Evolutionary conservation across 2,888 invertebrate species (phyloP).

Genomic region (Zonitis immaculata): DNA sequence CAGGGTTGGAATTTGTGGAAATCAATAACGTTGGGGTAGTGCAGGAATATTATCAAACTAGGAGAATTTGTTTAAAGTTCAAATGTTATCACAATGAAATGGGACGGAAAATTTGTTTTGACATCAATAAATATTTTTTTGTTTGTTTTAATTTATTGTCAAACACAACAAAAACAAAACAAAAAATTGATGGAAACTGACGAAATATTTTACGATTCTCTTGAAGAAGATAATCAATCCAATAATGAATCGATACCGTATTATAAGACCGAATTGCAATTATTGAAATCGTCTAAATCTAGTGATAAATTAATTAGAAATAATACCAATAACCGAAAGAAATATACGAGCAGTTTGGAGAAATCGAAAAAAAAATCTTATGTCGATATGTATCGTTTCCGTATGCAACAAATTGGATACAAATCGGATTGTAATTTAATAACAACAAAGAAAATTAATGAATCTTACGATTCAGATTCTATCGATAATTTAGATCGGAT

Average conservation of each 20-base stretch:
- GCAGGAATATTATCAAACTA: background rate
- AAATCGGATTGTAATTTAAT: background rate
- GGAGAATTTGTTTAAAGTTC: slow-evolving; percentile 8
- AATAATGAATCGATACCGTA: slow-evolving; percentile 5
- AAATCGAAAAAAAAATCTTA: background rate
- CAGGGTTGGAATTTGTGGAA: background rate
- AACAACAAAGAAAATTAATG: background rate
- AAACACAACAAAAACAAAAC: background rate
- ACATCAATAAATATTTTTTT: too few species aligned
- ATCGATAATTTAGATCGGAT: too few species aligned
- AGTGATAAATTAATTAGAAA: background rate
- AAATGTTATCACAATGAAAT: background rate
- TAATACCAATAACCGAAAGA: background rate
- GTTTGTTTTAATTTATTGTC: too few species aligned
- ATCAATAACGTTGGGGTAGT: slow-evolving; percentile 3
- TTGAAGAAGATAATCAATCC: slow-evolving; percentile 11
- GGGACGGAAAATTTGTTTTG: background rate
- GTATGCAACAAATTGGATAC: background rate
- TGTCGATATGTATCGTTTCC: background rate
- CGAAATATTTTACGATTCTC: slow-evolving; percentile 17
- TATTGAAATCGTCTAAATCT: background rate
- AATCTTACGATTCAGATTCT: background rate
- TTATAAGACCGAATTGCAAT: slow-evolving; percentile 2
- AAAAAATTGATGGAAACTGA: slow-evolving; percentile 8
- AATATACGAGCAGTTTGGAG: background rate